Base-by-base conservation (phyloP, 2,113 vertebrate genomes). In the Sarotherodon lohbergeri region DNA sequence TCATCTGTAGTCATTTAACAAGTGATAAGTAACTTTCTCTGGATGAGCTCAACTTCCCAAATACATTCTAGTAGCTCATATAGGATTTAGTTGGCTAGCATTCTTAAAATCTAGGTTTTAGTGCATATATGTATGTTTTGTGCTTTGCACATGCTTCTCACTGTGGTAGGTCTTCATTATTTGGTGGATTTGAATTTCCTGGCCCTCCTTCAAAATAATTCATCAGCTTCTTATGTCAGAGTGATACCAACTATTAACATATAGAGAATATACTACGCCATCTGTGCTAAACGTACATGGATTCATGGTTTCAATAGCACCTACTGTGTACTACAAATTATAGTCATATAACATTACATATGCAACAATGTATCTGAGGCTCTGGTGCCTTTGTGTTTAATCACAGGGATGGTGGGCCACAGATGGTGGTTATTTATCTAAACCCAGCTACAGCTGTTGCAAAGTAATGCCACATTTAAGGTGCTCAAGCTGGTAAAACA, bases 371-470 rank as follows among this genome's bases (percentile, higher is more conserved):
- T 1, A 2, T 50, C 41, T 32, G 1, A 78, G 24, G 14, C 9
- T 76, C 24, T 50, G 24, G 24, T 32, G 43, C 27, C 4, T 78
- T 78, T 34, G 10, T 32, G 10, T 78, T 78, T 78, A 78, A 78
- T 32, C 73, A 78, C 27, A 78, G 73, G 46, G 46, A 50, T 4
- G 9, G 71, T 48, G 71, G 24, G 16, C 24, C 43, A 76, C 73
- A 78, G 46, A 78, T 78, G 46, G 73, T 52, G 43, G 27, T 78
- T 78, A 78, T 78, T 50, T 78, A 32, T 78, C 27, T 52, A 78
- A 78, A 76, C 43, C 24, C 24, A 76, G 43, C 71, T 76, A 76
- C 71, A 78, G 73, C 46, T 78, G 73, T 52, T 78, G 27, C 46
- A 78, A 29, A 78, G 73, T 1, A 32, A 50, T 78, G 29, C 27